Evolutionary conservation across 2,797 vertebrate species (phyloP).

Genomic region (Coregonus suidteri): DNA sequence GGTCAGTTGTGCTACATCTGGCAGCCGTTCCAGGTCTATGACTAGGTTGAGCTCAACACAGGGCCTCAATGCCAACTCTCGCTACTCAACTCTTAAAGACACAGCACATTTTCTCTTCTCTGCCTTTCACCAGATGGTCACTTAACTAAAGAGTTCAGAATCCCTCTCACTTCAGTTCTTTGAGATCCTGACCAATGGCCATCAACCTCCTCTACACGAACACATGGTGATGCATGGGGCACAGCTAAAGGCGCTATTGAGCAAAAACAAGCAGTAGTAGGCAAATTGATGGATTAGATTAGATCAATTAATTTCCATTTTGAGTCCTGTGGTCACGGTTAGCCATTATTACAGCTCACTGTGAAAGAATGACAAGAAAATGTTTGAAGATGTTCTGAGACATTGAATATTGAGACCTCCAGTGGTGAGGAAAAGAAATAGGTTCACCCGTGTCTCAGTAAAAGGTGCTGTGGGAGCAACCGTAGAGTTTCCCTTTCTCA

Average conservation of each 20-base stretch:
- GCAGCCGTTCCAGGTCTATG: slow-evolving; percentile 77
- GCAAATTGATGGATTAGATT: background rate
- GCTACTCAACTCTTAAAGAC: slow-evolving; percentile 82
- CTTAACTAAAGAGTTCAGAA: background rate
- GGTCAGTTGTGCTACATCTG: slow-evolving; percentile 66
- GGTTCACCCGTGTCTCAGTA: background rate
- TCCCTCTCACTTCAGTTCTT: background rate
- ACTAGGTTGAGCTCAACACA: slow-evolving; percentile 75
- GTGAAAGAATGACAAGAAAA: background rate
- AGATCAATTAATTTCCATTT: background rate
- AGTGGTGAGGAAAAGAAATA: background rate
- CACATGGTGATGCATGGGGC: background rate
- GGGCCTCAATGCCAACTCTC: slow-evolving; percentile 77
- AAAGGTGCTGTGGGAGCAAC: background rate
- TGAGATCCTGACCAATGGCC: background rate
- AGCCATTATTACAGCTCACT: background rate
- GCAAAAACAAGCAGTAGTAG: background rate
- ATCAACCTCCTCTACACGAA: background rate
- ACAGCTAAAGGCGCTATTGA: background rate
- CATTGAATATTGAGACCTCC: background rate
- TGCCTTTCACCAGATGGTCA: background rate
- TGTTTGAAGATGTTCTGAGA: background rate
- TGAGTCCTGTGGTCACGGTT: background rate
- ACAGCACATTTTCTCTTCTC: slow-evolving; percentile 67
- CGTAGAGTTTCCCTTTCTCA: background rate